A percentile compares a stretch with the other conserved stretches of the same genome.
phyloP scores from a whole-genome alignment of 2,888 invertebrate genomes.

The Cinara cedri region DNA sequence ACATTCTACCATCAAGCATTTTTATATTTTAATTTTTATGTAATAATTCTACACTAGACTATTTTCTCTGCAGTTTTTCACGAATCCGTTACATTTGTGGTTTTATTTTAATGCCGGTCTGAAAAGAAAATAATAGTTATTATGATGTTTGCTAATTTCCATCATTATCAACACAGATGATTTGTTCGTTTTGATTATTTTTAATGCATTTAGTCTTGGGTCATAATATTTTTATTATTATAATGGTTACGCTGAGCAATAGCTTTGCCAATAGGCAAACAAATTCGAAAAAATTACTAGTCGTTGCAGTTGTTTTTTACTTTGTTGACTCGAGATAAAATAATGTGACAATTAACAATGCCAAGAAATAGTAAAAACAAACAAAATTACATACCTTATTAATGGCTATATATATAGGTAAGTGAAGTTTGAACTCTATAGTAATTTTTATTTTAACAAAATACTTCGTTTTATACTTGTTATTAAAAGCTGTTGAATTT shows the following conservation, averaged over 20 bases:
- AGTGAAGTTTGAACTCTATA: no score
- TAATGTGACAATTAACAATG: not conserved
- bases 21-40: not conserved
- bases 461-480: no score
- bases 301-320: not conserved
- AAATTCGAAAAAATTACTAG: slow-evolving; percentile 1
- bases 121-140: not conserved
- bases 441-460: no score
- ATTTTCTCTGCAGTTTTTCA: not conserved
- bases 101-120: not conserved
- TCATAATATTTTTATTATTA: not conserved
- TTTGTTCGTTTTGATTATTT: not conserved
- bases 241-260: not conserved
- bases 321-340: not conserved
- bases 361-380: slow-evolving; percentile 8
- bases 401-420: not conserved
- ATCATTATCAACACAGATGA: not conserved
- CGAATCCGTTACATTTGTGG: no score
- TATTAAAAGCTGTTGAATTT: no score
- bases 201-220: not conserved
- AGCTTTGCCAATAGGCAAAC: not conserved
- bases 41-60: no score
- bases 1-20: no score
- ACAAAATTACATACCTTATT: slow-evolving; percentile 4
- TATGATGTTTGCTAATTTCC: not conserved